Evolutionary conservation across 2,888 invertebrate species (phyloP), one percentile per base, ranked within the genome.

Genomic region (Ennomos fuscantarius): DNA sequence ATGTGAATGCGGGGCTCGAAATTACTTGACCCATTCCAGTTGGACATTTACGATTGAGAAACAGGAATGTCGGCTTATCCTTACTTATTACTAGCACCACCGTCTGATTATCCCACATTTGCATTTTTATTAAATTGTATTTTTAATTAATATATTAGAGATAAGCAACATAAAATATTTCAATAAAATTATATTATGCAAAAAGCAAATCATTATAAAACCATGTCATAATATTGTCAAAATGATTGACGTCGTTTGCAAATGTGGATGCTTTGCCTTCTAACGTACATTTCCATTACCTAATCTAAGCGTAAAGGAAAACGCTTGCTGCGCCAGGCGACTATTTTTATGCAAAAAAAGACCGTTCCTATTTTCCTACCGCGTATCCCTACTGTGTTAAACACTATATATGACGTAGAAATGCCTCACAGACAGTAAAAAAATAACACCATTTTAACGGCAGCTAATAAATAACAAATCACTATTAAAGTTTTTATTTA

Each of bases 21-120:
- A 49, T 48, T 54, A 60, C 60, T 58, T 55, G 50, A 65, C 55
- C 61, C 49, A 60, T 49, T 56, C 62, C 41, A 47, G 42, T 63
- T 55, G 52, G 62, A 67, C 44, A 55, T 60, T 47, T 53, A 66
- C 55, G 57, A 59, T 69, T 59, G 65, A 60, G 47, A 71, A 64
- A 65, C 62, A 74, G 84, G 84, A 85, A 86, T 86, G 86, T 84
- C 75, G 68, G 64, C 68, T 74, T 73, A 66, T 67, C 59, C 73
- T 81, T 79, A 80, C 68, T 72, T 81, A 79, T 74, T 76, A 78
- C 81, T 85, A 86, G 85, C 85, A 84, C 85, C 86, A 68, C 78
- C 74, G 73, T 77, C 74, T 56, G 65, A 55, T 49, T 39, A 44
- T 50, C 56, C 51, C 45, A 40, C 40, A 60, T 43, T 54, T 50